Evolutionary conservation across 1,140 invertebrate genomes (phyloP).

Genomic region (Sycobia sp.): DNA sequence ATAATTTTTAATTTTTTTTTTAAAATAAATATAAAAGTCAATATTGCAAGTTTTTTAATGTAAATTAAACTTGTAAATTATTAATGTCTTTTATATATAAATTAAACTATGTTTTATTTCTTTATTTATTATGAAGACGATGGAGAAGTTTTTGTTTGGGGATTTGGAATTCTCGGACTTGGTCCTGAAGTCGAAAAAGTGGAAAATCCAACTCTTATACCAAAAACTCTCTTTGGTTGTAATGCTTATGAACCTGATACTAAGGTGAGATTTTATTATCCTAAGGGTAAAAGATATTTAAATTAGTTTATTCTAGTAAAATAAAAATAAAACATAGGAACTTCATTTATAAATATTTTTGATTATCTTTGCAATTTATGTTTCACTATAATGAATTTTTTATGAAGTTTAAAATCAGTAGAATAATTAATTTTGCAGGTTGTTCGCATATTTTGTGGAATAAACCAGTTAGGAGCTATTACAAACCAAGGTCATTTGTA

Average conservation of each 20-base stretch:
- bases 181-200: conserved; percentile 78
- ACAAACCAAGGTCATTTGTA: conserved; percentile 82
- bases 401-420: conserved; percentile 1
- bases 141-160: conserved; percentile 90
- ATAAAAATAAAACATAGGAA: background rate
- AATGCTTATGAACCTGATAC: conserved; percentile 79
- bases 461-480: conserved; percentile 80
- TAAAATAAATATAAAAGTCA: conserved; percentile 12
- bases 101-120: too few relatives aligned
- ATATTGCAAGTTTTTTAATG: conserved; percentile 35
- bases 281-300: background rate
- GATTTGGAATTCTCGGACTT: conserved; percentile 87
- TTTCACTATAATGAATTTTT: background rate
- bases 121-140: conserved; percentile 63
- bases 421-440: conserved; percentile 39
- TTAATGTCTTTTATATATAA: too few relatives aligned
- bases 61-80: conserved; percentile 10
- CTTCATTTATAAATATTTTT: background rate
- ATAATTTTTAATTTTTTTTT: conserved; percentile 33
- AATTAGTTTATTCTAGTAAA: background rate
- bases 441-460: conserved; percentile 71
- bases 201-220: conserved; percentile 72
- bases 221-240: conserved; percentile 80
- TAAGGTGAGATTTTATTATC: conserved; percentile 58
- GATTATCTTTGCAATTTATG: background rate